Base-by-base conservation (phyloP, 2,888 invertebrate species). In the Eupithecia vulgata region DNA sequence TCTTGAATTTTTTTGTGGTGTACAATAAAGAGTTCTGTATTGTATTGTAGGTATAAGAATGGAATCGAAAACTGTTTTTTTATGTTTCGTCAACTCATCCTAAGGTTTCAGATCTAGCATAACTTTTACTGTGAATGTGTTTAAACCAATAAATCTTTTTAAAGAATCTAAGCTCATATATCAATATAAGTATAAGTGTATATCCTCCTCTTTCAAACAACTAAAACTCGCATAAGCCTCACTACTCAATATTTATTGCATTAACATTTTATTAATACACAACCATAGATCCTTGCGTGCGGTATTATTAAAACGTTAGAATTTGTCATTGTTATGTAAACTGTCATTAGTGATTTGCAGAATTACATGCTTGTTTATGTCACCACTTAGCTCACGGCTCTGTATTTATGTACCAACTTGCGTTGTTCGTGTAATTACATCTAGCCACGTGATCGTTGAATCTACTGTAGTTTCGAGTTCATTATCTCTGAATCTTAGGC, bases 261-360 rank as follows among this genome's bases (percentile, higher is more conserved):
- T 52, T 52, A 21, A 10, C 57, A 13, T 25, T 57, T 21, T 25
- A 57, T 21, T 13, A 57, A 5, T 4, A 57, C 25, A 57, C 57
- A 48, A 65, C 40, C 65, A 21, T 37, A 40, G 65, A 65, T 65
- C 65, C 65, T 40, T 25, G 40, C 65, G 65, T 65, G 65, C 25
- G 15, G 13, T 42, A 65, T 64, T 64, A 52, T 68, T 59, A 59
- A 40, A 40, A 68, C 59, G 57, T 68, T 59, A 57, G 57, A 40
- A 37, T 59, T 71, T 69, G 69, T 76, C 71, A 73, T 76, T 71
- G 71, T 76, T 76, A 65, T 73, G 71, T 70, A 71, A 69, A 69
- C 71, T 45, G 61, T 67, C 64, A 76, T 69, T 69, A 69, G 69
- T 75, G 73, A 73, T 73, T 71, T 73, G 73, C 69, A 71, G 71